A percentile compares a stretch with the other conserved stretches of the same genome.
Evolutionary conservation across 2,797 vertebrate genomes (phyloP).

Genomic region (Brotula barbata): DNA sequence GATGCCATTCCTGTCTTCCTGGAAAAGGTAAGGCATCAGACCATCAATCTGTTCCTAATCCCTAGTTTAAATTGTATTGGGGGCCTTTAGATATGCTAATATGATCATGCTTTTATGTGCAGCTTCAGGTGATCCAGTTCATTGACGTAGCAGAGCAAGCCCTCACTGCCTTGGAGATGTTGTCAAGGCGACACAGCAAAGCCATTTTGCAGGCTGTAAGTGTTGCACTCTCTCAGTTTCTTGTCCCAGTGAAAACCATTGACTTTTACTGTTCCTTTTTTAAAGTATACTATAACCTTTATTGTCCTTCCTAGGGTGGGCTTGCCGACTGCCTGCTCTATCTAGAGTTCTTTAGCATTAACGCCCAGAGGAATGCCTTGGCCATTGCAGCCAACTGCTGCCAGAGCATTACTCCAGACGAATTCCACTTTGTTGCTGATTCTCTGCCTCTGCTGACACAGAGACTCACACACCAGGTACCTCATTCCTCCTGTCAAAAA

Average conservation of each 20-base stretch:
- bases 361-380: constrained; percentile 97
- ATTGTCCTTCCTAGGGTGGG: constrained; percentile 81
- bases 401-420: constrained; percentile 98
- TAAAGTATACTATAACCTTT: constrained; percentile 6
- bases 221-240: constrained; percentile 44
- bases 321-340: constrained; percentile 97
- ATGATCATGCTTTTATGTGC: constrained; percentile 27
- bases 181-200: constrained; percentile 98
- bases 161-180: constrained; percentile 97
- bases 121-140: constrained; percentile 99
- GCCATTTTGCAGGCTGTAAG: constrained; percentile 98
- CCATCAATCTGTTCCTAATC: not conserved
- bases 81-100: constrained; percentile 45
- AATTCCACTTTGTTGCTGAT: constrained; percentile 99
- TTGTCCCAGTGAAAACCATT: not conserved
- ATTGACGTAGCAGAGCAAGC: constrained; percentile 99
- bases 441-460: constrained; percentile 97
- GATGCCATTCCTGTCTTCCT: constrained; percentile 99
- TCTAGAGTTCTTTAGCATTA: constrained; percentile 99
- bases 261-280: not conserved
- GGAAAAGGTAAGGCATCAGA: constrained; percentile 87
- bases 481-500: constrained; percentile 3
- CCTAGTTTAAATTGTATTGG: not conserved
- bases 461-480: constrained; percentile 97
- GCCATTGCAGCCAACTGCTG: constrained; percentile 99